Percentiles rank a stretch among this genome's conserved stretches.
Evolutionary conservation across 2,888 invertebrate species (phyloP).

Genomic region (Dryadula phaetusa): DNA sequence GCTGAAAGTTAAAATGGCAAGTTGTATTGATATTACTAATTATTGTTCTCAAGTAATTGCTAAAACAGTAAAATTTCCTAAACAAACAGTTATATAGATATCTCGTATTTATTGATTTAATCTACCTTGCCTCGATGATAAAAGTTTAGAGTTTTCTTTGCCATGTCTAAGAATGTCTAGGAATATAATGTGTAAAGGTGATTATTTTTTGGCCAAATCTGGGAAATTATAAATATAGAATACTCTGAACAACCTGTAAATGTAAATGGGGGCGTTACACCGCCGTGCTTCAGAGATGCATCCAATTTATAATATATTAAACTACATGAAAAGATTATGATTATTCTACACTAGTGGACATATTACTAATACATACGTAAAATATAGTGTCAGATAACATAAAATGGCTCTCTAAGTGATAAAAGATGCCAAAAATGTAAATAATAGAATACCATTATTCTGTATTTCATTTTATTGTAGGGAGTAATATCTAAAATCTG

Average conservation of each 20-base stretch:
- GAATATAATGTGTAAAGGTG: neutral
- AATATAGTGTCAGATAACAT: constrained; percentile 34
- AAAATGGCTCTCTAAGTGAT: constrained; percentile 66
- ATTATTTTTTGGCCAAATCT: neutral
- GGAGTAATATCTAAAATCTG: constrained; percentile 30
- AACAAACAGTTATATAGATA: too few relatives aligned
- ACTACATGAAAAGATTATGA: neutral
- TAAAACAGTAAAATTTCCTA: neutral
- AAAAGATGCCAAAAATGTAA: constrained; percentile 65
- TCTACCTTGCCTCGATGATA: neutral
- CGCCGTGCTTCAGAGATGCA: neutral
- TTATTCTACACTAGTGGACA: constrained; percentile 20
- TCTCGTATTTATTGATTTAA: too few relatives aligned
- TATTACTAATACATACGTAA: constrained; percentile 19
- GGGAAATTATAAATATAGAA: neutral
- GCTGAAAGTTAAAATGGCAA: neutral
- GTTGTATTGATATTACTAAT: neutral
- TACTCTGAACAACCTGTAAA: neutral
- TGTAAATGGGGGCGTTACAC: neutral
- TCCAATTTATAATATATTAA: neutral
- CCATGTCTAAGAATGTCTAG: neutral
- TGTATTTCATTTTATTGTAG: constrained; percentile 40
- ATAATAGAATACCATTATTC: constrained; percentile 43
- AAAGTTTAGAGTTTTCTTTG: neutral
- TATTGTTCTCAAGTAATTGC: neutral